Percentiles rank a stretch among this genome's conserved stretches.
Evolutionary conservation across 37 sponge, comb jelly and placozoan genomes (phyloP).

Genomic region (Agelas oroides): DNA sequence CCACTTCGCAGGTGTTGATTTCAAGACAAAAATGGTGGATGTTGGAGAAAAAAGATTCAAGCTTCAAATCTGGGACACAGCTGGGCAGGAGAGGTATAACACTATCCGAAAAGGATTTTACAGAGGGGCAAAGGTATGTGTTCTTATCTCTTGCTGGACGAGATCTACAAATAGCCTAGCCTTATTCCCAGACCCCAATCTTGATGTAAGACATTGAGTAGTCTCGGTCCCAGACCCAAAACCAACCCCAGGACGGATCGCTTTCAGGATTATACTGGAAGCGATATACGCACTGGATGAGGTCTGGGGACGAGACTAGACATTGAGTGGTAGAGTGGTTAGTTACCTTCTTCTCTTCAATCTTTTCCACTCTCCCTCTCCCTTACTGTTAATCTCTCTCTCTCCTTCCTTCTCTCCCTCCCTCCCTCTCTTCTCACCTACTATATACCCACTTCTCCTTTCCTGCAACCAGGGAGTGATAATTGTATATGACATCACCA

Average conservation of each 20-base stretch:
- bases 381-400: neutral
- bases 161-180: no score
- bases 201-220: no score
- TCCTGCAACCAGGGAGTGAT: conserved; percentile 84
- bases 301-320: no score
- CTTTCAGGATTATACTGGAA: no score
- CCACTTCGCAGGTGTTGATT: conserved; percentile 62
- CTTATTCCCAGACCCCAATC: no score
- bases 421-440: conserved; percentile 6
- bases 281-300: no score
- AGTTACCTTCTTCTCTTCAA: neutral
- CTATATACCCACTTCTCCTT: neutral
- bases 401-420: conserved; percentile 1
- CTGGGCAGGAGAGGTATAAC: conserved; percentile 87
- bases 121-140: conserved; percentile 74
- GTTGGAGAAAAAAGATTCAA: conserved; percentile 30
- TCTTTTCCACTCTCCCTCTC: conserved; percentile 5
- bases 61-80: conserved; percentile 82
- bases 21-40: conserved; percentile 63
- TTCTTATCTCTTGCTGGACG: neutral
- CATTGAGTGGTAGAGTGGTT: no score
- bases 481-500: conserved; percentile 73
- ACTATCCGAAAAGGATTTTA: conserved; percentile 76
- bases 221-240: no score
- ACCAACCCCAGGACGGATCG: no score